Base-by-base conservation (phyloP, 2,113 vertebrate species). In the Crotalus horridus region DNA sequence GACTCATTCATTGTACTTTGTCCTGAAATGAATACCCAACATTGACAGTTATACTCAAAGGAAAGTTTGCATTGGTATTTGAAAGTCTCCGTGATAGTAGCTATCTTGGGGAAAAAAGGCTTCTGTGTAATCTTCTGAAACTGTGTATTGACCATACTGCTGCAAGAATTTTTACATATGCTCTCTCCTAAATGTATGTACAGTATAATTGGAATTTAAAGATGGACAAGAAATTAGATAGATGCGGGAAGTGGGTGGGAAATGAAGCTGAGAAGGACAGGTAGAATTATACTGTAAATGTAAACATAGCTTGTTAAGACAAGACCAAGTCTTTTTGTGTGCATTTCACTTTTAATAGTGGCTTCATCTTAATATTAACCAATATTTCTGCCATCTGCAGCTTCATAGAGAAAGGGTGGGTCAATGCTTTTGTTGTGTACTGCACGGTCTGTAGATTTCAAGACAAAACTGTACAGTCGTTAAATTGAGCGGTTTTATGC, bases 171-270 rank as follows among this genome's bases (percentile, higher is more conserved):
- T 93, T 98, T 98, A 98, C 97, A 97, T 98, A 97, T 98, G 97
- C 97, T 98, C 97, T 98, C 97, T 97, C 96, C 96, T 97, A 97
- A 97, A 97, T 98, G 98, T 98, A 96, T 98, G 98, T 99, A 98
- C 95, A 98, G 97, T 98, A 96, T 98, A 97, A 97, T 97, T 98
- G 97, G 95, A 98, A 97, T 97, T 97, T 97, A 98, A 98, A 97
- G 98, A 97, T 98, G 95, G 97, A 96, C 98, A 97, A 96, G 91
- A 93, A 95, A 95, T 97, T 97, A 97, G 94, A 92, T 95, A 96
- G 97, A 89, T 93, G 96, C 95, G 94, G 93, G 58, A 91, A 96
- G 96, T 58, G 94, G 93, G 90, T 1, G 95, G 95, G 94, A 93
- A 54, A 92, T 96, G 95, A 94, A 96, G 94, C 93, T 85, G 95